Percentiles rank a stretch among this genome's conserved stretches.
Evolutionary conservation across 2,797 vertebrate species (phyloP).

Genomic region (Austrolebias charrua): DNA sequence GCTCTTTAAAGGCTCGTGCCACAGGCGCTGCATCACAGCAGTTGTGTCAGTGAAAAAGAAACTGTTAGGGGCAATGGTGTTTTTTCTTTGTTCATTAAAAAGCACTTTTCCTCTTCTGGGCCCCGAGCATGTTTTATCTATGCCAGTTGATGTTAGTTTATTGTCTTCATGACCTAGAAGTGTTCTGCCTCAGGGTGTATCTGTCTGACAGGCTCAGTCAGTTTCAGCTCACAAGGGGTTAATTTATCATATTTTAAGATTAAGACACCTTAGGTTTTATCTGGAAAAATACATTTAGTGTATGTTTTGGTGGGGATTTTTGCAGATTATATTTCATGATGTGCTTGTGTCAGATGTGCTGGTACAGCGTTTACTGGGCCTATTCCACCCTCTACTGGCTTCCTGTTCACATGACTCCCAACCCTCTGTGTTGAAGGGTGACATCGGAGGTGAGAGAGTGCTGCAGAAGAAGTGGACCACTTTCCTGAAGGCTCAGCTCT

Average conservation of each 20-base stretch:
- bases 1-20: conserved; percentile 45
- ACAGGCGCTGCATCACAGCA: conserved; percentile 48
- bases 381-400: conserved; percentile 61
- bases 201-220: conserved; percentile 29
- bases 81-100: conserved; percentile 52
- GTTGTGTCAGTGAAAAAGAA: conserved; percentile 38
- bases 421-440: conserved; percentile 79
- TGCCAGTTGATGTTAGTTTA: conserved; percentile 45
- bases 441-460: conserved; percentile 93
- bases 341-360: conserved; percentile 36
- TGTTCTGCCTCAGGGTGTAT: conserved; percentile 44
- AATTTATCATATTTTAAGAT: conserved; percentile 26
- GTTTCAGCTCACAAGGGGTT: conserved; percentile 38
- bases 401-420: conserved; percentile 11
- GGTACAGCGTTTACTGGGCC: conserved; percentile 5
- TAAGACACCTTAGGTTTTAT: conserved; percentile 28
- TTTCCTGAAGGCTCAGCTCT: conserved; percentile 93
- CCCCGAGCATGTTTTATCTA: conserved; percentile 35
- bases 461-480: conserved; percentile 97
- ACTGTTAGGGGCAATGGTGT: conserved; percentile 36
- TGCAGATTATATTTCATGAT: conserved; percentile 41
- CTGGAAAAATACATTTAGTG: conserved; percentile 5
- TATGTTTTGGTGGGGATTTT: background rate
- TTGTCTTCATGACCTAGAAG: conserved; percentile 66
- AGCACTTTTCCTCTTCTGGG: conserved; percentile 55